These are phyloP conservation scores for Gymnoscopelus braueri DNA, from an alignment of 2,797 vertebrate species.

Conservation along the genomic window DNA sequence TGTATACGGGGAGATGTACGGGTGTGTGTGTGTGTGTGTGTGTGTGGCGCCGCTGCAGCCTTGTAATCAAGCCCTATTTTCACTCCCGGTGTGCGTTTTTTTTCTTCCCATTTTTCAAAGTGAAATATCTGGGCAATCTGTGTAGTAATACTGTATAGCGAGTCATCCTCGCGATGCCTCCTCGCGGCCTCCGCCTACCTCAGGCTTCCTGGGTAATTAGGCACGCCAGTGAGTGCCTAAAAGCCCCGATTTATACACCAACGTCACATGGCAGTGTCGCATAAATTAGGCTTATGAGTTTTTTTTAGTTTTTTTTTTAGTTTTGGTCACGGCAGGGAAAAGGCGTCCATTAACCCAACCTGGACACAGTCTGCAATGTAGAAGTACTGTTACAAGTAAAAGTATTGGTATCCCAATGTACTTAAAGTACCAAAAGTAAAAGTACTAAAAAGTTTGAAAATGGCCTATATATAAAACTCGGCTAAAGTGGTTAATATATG, in stretches of 20 bases:
- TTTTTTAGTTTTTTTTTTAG: too few relatives aligned
- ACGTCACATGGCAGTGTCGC: too few relatives aligned
- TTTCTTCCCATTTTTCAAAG: constrained; percentile 67
- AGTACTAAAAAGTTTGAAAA: too few relatives aligned
- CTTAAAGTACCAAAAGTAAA: too few relatives aligned
- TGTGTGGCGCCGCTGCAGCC: constrained; percentile 46
- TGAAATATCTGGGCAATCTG: constrained; percentile 73
- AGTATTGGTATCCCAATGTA: too few relatives aligned
- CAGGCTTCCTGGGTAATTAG: constrained; percentile 70
- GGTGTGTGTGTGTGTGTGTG: constrained; percentile 34
- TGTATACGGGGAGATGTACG: constrained; percentile 70
- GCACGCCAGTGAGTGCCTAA: constrained; percentile 38
- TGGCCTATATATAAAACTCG: too few relatives aligned
- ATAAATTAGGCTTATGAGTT: too few relatives aligned
- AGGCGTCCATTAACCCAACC: too few relatives aligned
- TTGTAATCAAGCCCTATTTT: constrained; percentile 71
- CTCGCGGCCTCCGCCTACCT: constrained; percentile 14
- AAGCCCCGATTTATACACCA: not conserved
- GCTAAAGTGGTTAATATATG: too few relatives aligned
- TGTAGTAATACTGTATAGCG: constrained; percentile 53
- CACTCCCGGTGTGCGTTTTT: constrained; percentile 64
- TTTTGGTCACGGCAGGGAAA: too few relatives aligned
- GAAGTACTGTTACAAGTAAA: too few relatives aligned
- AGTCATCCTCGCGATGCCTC: constrained; percentile 33
- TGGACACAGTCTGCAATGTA: too few relatives aligned